phyloP scores from a whole-genome alignment of 2,113 vertebrate genomes.

The Mola mola region DNA sequence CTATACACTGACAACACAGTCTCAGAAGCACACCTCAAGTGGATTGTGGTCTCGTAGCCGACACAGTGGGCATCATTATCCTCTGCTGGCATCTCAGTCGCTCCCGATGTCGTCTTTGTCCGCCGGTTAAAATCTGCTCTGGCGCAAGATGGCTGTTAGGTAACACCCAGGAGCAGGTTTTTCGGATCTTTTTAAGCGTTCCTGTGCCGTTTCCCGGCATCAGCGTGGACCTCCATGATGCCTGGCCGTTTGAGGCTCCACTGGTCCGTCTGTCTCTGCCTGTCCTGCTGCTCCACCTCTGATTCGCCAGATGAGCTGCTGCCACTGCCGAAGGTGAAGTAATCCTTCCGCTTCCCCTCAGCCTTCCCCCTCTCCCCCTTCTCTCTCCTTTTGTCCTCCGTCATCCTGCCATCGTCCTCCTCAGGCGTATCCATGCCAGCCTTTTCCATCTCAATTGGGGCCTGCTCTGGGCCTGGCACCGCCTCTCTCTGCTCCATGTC shows the following conservation, averaged over 20 bases:
- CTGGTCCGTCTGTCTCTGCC: conserved; percentile 48
- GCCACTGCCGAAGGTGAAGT: conserved; percentile 61
- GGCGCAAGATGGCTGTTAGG: not conserved
- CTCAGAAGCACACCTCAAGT: not conserved
- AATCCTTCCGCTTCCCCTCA: conserved; percentile 53
- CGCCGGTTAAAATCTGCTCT: conserved; percentile 5
- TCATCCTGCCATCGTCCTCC: conserved; percentile 12
- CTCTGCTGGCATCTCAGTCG: not conserved
- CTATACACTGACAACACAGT: conserved; percentile 25
- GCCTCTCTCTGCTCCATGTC: conserved; percentile 37
- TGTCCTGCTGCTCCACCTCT: conserved; percentile 61
- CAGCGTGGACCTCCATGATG: conserved; percentile 27
- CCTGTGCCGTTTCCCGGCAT: conserved; percentile 45
- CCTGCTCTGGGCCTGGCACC: conserved; percentile 21
- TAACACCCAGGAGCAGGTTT: not conserved
- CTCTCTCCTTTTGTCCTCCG: conserved; percentile 41
- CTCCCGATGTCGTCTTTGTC: not conserved
- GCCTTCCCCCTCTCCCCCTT: conserved; percentile 32
- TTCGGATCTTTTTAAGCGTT: conserved; percentile 37
- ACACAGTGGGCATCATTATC: not conserved
- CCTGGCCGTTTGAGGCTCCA: conserved; percentile 66
- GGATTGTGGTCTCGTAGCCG: too few species aligned
- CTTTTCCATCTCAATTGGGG: conserved; percentile 34
- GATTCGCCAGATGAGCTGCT: conserved; percentile 70
- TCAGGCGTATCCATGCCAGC: not conserved